Evolutionary conservation across 2,888 invertebrate genomes (phyloP).

Genomic region (Phyllotreta cruciferae): DNA sequence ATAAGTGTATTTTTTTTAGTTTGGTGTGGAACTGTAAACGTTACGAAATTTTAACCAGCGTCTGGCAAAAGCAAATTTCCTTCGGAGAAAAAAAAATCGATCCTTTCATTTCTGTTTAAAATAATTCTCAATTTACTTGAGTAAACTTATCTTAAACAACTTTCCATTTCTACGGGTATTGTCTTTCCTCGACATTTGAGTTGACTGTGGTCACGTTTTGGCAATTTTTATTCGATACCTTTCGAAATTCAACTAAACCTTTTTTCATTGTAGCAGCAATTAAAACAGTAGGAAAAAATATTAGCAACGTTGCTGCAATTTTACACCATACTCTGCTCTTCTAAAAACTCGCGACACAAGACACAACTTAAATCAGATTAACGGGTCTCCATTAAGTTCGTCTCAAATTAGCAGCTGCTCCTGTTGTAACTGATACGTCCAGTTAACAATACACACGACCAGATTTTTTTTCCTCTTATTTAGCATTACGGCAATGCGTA

Average conservation of each 20-base stretch:
- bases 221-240: too few relatives aligned
- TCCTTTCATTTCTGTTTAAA: background rate
- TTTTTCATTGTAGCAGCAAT: too few relatives aligned
- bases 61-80: too few relatives aligned
- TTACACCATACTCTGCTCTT: too few relatives aligned
- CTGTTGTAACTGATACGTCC: background rate
- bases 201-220: too few relatives aligned
- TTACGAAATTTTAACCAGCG: constrained; percentile 8
- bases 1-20: background rate
- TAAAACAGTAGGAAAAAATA: too few relatives aligned
- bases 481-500: constrained; percentile 15
- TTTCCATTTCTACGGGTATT: constrained; percentile 18
- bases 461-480: constrained; percentile 11
- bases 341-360: too few relatives aligned
- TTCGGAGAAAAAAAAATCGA: background rate
- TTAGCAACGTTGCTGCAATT: too few relatives aligned
- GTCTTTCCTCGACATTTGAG: constrained; percentile 1
- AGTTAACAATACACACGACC: constrained; percentile 7
- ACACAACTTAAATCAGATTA: too few relatives aligned
- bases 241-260: too few relatives aligned
- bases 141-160: constrained; percentile 1
- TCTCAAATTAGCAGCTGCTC: constrained; percentile 7
- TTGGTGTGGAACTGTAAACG: constrained; percentile 8
- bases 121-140: too few relatives aligned
- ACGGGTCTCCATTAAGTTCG: too few relatives aligned